Base-by-base conservation (phyloP, 92 coral and sea anemone species). In the Montipora capitata region DNA sequence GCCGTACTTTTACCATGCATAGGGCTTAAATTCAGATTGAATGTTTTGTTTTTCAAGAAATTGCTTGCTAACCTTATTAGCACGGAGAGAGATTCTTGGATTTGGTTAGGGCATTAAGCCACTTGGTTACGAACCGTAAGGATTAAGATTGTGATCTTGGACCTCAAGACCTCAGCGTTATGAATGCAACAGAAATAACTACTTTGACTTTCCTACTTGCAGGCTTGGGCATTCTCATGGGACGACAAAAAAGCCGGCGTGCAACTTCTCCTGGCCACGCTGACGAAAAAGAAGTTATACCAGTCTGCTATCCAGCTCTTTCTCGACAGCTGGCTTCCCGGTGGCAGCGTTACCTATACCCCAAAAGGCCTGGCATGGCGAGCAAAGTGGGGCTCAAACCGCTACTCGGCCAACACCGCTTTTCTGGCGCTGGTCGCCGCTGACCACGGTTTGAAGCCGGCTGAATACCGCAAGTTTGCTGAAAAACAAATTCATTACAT, bases 341-440 rank as follows among this genome's bases (percentile, higher is more conserved):
- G 91, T 1, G 82, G 91, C 2, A 84, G 87, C 43, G 88, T 92
- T 10, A 68, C 38, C 5, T 85, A 93, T 76, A 85, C 95, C 8
- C 95, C 94, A 11, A 85, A 76, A 82, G 93, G 95, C 52, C 82
- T 93, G 7, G 95, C 95, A 17, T 92, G 95, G 93, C 86, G 95
- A 13, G 73, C 48, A 0, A 74, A 77, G 38, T 93, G 95, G 95
- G 91, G 89, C 44, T 72, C 95, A 20, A 93, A 93, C 77, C 93
- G 95, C 73, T 93, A 89, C 78, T 75, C 93, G 4, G 91, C 95
- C 48, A 93, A 93, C 71, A 91, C 83, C 16, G 95, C 95, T n/a
- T 89, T 89, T 85, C 77, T 93, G 38, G 95, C 95, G 35, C 82
- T 89, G 15, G 56, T 89, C 44, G 95, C 93, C 45, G 93, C 91